Conservation (phyloP, 2,797 vertebrate genomes). For the Miichthys miiuy region DNA sequence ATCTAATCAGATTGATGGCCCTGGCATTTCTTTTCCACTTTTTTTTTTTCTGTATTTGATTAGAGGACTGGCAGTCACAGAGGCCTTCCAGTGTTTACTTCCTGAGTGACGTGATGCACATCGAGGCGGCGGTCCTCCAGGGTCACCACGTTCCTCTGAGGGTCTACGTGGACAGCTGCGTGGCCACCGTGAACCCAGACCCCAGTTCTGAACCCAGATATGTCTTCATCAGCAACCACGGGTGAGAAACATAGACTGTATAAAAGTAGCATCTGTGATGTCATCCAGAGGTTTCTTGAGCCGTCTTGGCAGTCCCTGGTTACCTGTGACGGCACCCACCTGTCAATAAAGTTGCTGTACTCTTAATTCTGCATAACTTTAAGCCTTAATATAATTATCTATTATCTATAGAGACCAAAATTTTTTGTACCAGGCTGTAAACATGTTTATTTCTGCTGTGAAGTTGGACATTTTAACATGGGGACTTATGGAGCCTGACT, state of each 20-base stretch:
- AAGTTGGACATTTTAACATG: too few relatives aligned
- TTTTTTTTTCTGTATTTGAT: conserved; percentile 51
- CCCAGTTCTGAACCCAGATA: conserved; percentile 57
- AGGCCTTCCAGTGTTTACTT: conserved; percentile 66
- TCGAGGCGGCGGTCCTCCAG: conserved; percentile 66
- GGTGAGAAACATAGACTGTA: conserved; percentile 54
- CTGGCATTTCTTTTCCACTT: conserved; percentile 47
- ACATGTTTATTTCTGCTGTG: too few relatives aligned
- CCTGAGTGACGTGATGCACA: conserved; percentile 67
- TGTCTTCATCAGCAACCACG: conserved; percentile 74
- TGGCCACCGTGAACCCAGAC: conserved; percentile 57
- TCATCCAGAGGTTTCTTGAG: too few relatives aligned
- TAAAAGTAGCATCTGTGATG: too few relatives aligned
- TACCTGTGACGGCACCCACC: too few relatives aligned
- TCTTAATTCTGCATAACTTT: too few relatives aligned
- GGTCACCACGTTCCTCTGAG: conserved; percentile 68
- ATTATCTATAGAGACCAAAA: too few relatives aligned
- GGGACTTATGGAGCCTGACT: too few relatives aligned
- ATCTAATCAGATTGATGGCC: conserved; percentile 59
- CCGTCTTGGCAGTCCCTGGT: too few relatives aligned
- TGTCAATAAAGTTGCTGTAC: too few relatives aligned
- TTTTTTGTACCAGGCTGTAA: too few relatives aligned
- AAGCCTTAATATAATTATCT: too few relatives aligned
- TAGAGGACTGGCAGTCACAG: conserved; percentile 78
- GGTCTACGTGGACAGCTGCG: conserved; percentile 77